These are phyloP conservation scores for Apaloderma vittatum DNA, from an alignment of 2,113 vertebrate genomes.

Conservation along the genomic window DNA sequence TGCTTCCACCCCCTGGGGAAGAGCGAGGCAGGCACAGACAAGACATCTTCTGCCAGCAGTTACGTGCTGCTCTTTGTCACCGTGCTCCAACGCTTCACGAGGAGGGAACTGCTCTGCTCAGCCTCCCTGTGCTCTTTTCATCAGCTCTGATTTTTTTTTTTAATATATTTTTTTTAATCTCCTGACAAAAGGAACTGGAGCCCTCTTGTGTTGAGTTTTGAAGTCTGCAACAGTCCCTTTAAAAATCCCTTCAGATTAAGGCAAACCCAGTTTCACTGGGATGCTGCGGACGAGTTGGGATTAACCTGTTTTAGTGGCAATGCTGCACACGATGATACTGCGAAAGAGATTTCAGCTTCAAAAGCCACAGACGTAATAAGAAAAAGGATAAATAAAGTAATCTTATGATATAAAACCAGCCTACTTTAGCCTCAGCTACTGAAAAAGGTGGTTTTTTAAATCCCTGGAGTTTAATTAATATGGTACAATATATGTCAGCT, in stretches of 20 bases:
- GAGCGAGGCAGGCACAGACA: rapidly evolving
- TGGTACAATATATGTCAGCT: rapidly evolving
- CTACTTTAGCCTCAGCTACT: not conserved
- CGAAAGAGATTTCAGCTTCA: not conserved
- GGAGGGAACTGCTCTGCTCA: not conserved
- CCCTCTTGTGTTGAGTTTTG: slow-evolving; percentile 54
- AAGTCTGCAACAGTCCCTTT: not conserved
- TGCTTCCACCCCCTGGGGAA: not conserved
- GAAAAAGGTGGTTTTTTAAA: not conserved
- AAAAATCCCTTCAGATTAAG: not conserved
- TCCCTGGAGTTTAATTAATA: not conserved
- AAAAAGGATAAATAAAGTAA: not conserved
- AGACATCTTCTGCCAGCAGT: not conserved
- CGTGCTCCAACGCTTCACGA: rapidly evolving
- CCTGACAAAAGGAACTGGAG: slow-evolving; percentile 57
- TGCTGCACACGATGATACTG: rapidly evolving
- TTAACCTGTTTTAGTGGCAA: not conserved
- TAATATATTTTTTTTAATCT: too few species aligned
- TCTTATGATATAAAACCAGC: rapidly evolving
- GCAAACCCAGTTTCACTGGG: not conserved
- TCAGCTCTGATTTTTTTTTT: not conserved
- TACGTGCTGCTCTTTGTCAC: not conserved
- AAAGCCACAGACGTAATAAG: not conserved
- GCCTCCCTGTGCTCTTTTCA: not conserved
- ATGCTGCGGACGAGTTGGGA: not conserved